Conservation (phyloP, 2,113 vertebrate species). For the Megaptera novaeangliae region DNA sequence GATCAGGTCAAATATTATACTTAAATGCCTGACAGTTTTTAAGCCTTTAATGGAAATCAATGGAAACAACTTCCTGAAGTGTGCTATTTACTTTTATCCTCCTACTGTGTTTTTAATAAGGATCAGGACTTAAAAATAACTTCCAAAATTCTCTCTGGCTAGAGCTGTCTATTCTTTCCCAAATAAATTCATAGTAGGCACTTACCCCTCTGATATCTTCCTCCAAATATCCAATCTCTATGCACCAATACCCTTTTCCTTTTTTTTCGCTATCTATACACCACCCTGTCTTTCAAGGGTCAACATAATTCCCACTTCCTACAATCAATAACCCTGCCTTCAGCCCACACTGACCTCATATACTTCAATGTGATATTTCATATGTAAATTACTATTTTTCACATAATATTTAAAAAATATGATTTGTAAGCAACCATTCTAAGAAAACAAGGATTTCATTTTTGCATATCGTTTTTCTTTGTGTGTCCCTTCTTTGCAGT, state of each 20-base stretch:
- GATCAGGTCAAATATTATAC: constrained; percentile 8
- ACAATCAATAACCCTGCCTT: background rate
- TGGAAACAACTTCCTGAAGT: background rate
- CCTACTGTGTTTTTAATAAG: background rate
- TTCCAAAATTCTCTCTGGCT: background rate
- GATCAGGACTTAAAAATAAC: background rate
- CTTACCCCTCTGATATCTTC: background rate
- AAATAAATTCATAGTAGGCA: background rate
- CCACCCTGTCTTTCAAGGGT: fast-evolving
- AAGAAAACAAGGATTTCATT: background rate
- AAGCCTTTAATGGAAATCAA: constrained; percentile 14
- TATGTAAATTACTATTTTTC: background rate
- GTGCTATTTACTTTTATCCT: background rate
- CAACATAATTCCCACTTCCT: background rate
- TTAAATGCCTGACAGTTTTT: constrained; percentile 29
- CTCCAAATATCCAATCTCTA: background rate
- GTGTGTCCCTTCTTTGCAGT: background rate
- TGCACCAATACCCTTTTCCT: background rate
- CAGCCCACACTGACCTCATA: background rate
- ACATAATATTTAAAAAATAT: background rate
- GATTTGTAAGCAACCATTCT: background rate
- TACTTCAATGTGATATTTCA: background rate
- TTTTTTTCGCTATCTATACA: background rate
- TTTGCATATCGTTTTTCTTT: background rate
- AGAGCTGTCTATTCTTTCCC: background rate